A percentile compares a stretch with the other conserved stretches of the same genome.
phyloP scores from a whole-genome alignment of 2,113 vertebrate species.

The Xiphophorus couchianus region DNA sequence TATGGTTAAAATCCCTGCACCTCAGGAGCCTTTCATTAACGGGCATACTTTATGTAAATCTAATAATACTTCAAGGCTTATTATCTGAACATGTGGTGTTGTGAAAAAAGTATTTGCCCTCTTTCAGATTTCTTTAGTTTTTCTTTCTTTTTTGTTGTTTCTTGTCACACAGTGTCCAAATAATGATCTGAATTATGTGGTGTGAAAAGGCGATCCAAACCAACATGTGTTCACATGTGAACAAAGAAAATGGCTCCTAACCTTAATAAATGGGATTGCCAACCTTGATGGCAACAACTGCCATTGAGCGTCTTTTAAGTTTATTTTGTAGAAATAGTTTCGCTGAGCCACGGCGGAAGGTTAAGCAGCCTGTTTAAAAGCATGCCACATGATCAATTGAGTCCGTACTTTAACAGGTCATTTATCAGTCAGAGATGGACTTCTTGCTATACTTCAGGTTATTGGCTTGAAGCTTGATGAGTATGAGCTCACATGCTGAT shows the following conservation, averaged over 20 bases:
- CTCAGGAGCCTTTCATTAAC: conserved; percentile 11
- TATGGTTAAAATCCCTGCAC: conserved; percentile 31
- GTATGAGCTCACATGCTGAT: not conserved
- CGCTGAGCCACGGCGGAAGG: too few species aligned
- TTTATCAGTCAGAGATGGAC: too few species aligned
- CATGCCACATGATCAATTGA: not conserved
- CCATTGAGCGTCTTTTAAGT: too few species aligned
- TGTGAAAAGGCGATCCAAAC: too few species aligned
- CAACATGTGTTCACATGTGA: too few species aligned
- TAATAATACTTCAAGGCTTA: conserved; percentile 20
- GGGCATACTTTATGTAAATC: conserved; percentile 11
- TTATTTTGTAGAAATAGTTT: too few species aligned
- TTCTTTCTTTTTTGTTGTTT: not conserved
- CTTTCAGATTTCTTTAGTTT: not conserved
- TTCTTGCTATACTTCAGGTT: not conserved
- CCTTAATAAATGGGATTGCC: too few species aligned
- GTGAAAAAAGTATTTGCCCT: not conserved
- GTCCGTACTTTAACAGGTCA: too few species aligned
- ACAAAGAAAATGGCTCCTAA: too few species aligned
- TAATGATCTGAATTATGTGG: not conserved
- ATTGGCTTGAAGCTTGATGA: not conserved
- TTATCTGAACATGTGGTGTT: not conserved
- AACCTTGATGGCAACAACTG: too few species aligned
- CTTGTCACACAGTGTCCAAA: not conserved
- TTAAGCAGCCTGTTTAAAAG: too few species aligned